Evolutionary conservation across 2,113 vertebrate species (phyloP), one percentile per base, ranked within the genome.

Genomic region (Epinephelus fuscoguttatus): DNA sequence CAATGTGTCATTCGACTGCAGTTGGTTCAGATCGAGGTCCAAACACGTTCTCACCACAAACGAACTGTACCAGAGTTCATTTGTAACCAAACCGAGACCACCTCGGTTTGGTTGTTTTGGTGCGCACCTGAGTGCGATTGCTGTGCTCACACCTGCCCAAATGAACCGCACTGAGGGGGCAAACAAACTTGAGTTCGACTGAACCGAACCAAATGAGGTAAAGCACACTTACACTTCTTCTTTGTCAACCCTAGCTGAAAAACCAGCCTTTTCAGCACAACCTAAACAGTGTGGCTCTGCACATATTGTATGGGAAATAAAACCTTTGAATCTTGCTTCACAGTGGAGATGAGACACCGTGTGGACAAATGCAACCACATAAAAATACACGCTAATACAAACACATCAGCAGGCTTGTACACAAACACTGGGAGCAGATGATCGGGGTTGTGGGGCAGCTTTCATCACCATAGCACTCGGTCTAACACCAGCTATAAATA

Each of bases 401-500:
- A 82, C 66, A 61, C 82, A 77, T 72, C 81, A 61, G 74, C 70
- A 40, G 30, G 55, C 45, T 55, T n/a, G 21, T 68, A 66, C 69
- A 68, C 68, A 79, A 78, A 81, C 72, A 12, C 23, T 2, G 25
- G 19, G 55, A 60, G 6, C 75, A 81, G 71, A 80, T 86, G 89
- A 92, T 59, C 53, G 3, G 70, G 61, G 84, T 75, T 76, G 82
- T 87, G 86, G 77, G 62, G 75, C 59, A 80, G 91, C 91, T 94
- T 93, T 94, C 90, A 93, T 85, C 94, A 90, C 76, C 87, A 86
- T 89, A 57, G 67, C 84, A 1, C 37, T 80, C 73, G 18, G 73
- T 89, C 78, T 86, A 91, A 94, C 88, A 86, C 78, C 55, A 23
- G 79, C 92, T 95, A 95, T 94, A 93, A 93, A 95, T 95, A 94